A percentile compares a stretch with the other conserved stretches of the same genome.
These are phyloP conservation scores for Neoarius graeffei DNA, from an alignment of 2,113 vertebrate genomes.

Conservation along the genomic window DNA sequence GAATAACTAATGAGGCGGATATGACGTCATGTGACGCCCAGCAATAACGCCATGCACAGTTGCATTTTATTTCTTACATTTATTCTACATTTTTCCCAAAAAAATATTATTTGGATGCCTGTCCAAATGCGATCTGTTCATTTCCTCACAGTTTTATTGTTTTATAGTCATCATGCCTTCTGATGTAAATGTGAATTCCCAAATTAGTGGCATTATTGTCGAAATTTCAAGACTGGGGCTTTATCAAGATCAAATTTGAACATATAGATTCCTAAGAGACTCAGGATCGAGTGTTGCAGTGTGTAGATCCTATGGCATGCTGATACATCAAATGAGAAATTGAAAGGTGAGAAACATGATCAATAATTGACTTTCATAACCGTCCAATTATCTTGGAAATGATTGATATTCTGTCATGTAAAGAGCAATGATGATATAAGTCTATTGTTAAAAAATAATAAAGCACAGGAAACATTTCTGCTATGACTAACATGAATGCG, in stretches of 20 bases:
- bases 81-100: neutral
- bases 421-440: neutral
- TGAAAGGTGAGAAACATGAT: neutral
- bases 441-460: neutral
- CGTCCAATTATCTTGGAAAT: neutral
- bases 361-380: slow-evolving; percentile 22
- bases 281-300: neutral
- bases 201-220: neutral
- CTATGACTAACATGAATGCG: neutral
- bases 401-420: slow-evolving; percentile 14
- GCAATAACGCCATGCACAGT: too few species aligned
- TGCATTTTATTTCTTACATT: neutral
- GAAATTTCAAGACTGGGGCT: neutral
- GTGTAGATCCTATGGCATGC: neutral
- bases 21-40: too few species aligned
- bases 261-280: neutral
- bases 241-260: neutral
- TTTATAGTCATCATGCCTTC: neutral
- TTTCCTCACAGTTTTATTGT: neutral
- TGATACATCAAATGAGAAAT: neutral
- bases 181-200: neutral
- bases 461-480: neutral
- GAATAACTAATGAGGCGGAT: too few species aligned
- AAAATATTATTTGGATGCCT: too few species aligned
- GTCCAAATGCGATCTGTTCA: neutral